A percentile compares a stretch with the other conserved stretches of the same genome.
Evolutionary conservation across 1,140 invertebrate genomes (phyloP).

Genomic region (Anastrepha obliqua): DNA sequence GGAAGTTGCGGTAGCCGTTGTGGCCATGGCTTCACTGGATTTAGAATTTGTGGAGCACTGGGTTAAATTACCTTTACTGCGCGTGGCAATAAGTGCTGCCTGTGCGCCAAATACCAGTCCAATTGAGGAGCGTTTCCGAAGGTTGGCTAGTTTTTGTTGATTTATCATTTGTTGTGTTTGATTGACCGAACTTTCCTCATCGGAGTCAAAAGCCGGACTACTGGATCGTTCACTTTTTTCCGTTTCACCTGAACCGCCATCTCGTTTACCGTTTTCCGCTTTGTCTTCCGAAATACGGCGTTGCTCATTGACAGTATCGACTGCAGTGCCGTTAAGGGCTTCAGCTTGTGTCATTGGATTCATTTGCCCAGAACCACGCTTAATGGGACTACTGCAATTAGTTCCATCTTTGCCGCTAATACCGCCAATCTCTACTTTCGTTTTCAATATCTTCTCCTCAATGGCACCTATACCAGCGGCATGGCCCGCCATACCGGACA

Average conservation of each 20-base stretch:
- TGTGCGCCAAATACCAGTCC: constrained; percentile 72
- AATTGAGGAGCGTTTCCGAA: constrained; percentile 71
- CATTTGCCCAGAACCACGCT: constrained; percentile 67
- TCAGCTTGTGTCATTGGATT: constrained; percentile 67
- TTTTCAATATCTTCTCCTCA: constrained; percentile 82
- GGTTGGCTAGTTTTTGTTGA: constrained; percentile 69
- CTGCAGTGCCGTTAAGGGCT: constrained; percentile 52
- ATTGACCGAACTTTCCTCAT: constrained; percentile 85
- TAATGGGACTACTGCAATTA: constrained; percentile 59
- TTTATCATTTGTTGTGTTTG: constrained; percentile 68
- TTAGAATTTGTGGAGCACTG: constrained; percentile 69
- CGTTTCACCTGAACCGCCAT: constrained; percentile 74
- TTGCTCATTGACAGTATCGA: constrained; percentile 59
- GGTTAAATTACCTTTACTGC: constrained; percentile 72
- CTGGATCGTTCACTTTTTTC: constrained; percentile 93
- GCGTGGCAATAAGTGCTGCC: constrained; percentile 70
- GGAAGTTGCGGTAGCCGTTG: constrained; percentile 58
- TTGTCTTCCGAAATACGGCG: constrained; percentile 70
- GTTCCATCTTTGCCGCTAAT: constrained; percentile 16
- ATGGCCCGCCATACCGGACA: constrained; percentile 91
- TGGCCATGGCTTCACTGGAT: constrained; percentile 71
- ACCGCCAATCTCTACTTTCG: constrained; percentile 71
- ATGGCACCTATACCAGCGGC: constrained; percentile 88
- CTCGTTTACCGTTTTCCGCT: constrained; percentile 75
- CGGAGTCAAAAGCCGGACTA: constrained; percentile 96